Conservation (phyloP, 2,888 invertebrate species). For the Agrotis ipsilon region DNA sequence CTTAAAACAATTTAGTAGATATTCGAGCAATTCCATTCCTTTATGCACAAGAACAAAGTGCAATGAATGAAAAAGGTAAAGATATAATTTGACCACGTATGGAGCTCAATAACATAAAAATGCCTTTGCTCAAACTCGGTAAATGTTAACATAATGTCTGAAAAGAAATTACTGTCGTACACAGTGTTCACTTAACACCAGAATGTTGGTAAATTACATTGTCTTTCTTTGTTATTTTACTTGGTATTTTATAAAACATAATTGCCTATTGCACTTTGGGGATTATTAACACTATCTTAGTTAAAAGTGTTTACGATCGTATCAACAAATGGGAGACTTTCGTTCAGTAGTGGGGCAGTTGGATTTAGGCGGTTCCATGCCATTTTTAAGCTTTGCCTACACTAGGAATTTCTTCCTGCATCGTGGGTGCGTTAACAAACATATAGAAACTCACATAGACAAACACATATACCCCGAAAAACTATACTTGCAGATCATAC, state of each 20-base stretch:
- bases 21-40: not conserved
- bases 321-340: too few relatives aligned
- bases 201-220: conserved; percentile 9
- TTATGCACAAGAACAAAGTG: not conserved
- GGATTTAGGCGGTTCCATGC: too few relatives aligned
- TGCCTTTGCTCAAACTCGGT: not conserved
- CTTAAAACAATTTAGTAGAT: not conserved
- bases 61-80: not conserved
- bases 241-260: conserved; percentile 9
- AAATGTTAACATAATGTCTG: conserved; percentile 28
- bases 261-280: not conserved
- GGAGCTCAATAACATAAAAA: conserved; percentile 10
- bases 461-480: too few relatives aligned
- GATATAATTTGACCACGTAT: not conserved
- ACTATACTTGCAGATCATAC: too few relatives aligned
- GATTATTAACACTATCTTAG: not conserved
- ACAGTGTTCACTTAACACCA: conserved; percentile 35
- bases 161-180: conserved; percentile 17
- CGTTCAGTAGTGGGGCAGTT: too few relatives aligned
- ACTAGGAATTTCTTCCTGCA: too few relatives aligned
- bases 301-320: too few relatives aligned
- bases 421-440: too few relatives aligned
- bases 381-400: too few relatives aligned
- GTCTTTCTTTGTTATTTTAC: conserved; percentile 5
- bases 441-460: too few relatives aligned